These are phyloP conservation scores for Cyrtorhinus lividipennis DNA, from an alignment of 1,140 invertebrate genomes.

Conservation along the genomic window DNA sequence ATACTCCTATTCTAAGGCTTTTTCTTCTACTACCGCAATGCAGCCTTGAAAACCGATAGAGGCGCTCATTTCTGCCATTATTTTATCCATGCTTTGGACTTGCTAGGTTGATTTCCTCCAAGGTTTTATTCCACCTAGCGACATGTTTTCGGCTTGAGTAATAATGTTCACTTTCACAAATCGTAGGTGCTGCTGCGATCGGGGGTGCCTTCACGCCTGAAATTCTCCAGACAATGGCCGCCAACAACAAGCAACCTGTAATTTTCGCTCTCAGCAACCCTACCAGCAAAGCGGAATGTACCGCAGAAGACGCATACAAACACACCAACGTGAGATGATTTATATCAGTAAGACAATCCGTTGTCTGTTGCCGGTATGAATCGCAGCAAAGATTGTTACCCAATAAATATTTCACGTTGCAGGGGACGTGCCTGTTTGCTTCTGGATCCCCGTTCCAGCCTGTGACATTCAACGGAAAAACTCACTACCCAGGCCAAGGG, in stretches of 20 bases:
- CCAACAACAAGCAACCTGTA: conserved; percentile 58
- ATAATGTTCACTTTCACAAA: too few relatives aligned
- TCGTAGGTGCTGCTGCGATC: conserved; percentile 64
- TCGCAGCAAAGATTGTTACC: too few relatives aligned
- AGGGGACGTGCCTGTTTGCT: conserved; percentile 77
- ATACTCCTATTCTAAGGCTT: too few relatives aligned
- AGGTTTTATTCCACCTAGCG: too few relatives aligned
- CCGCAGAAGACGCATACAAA: conserved; percentile 83
- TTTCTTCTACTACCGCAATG: too few relatives aligned
- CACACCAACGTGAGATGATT: conserved; percentile 51
- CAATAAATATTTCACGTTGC: conserved; percentile 15
- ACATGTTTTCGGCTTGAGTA: too few relatives aligned
- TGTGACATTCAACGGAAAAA: conserved; percentile 60
- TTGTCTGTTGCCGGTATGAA: too few relatives aligned
- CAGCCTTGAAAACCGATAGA: too few relatives aligned
- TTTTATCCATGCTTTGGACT: too few relatives aligned
- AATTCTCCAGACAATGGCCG: conserved; percentile 69
- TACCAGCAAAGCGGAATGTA: conserved; percentile 91
- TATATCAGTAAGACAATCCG: too few relatives aligned
- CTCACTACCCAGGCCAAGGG: conserved; percentile 75
- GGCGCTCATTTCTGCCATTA: too few relatives aligned
- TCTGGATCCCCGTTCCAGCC: conserved; percentile 84
- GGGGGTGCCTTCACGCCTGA: conserved; percentile 70
- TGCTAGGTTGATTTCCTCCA: too few relatives aligned
- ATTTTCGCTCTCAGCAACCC: conserved; percentile 96